phyloP scores from a whole-genome alignment of 2,888 invertebrate species.

The Charanyca ferruginea region DNA sequence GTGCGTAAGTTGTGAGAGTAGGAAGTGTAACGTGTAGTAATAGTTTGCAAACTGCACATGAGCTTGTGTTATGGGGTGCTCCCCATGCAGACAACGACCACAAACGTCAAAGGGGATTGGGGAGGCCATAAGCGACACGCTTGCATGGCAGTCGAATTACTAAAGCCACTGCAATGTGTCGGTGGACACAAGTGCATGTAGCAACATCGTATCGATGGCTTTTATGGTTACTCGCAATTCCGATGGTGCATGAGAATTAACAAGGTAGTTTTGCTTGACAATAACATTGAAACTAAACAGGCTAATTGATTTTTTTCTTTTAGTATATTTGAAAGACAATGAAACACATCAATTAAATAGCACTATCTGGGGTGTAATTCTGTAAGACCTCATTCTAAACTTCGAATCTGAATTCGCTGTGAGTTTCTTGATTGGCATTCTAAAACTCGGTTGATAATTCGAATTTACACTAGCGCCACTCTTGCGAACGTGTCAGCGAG shows the following conservation, averaged over 20 bases:
- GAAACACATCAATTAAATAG: too few relatives aligned
- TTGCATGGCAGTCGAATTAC: conserved; percentile 39
- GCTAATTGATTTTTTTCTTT: too few relatives aligned
- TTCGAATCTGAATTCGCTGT: too few relatives aligned
- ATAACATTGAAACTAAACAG: too few relatives aligned
- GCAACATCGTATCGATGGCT: conserved; percentile 5
- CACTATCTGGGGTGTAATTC: too few relatives aligned
- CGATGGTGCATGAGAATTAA: background rate
- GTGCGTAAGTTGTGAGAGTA: conserved; percentile 2
- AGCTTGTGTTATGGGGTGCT: conserved; percentile 37
- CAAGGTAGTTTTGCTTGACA: background rate
- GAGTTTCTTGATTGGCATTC: too few relatives aligned
- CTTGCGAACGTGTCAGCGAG: too few relatives aligned
- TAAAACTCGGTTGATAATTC: too few relatives aligned
- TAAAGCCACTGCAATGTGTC: conserved; percentile 27
- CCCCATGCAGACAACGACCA: conserved; percentile 21
- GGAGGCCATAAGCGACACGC: conserved; percentile 19
- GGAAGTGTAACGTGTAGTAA: conserved; percentile 20
- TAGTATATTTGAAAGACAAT: too few relatives aligned
- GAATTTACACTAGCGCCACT: too few relatives aligned
- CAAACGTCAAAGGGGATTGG: conserved; percentile 31
- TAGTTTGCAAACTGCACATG: conserved; percentile 30
- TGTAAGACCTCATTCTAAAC: too few relatives aligned
- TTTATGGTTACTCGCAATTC: conserved; percentile 9
- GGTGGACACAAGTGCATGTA: conserved; percentile 20